Evolutionary conservation across 2,888 invertebrate genomes (phyloP).

Genomic region (Orthosia cruda): DNA sequence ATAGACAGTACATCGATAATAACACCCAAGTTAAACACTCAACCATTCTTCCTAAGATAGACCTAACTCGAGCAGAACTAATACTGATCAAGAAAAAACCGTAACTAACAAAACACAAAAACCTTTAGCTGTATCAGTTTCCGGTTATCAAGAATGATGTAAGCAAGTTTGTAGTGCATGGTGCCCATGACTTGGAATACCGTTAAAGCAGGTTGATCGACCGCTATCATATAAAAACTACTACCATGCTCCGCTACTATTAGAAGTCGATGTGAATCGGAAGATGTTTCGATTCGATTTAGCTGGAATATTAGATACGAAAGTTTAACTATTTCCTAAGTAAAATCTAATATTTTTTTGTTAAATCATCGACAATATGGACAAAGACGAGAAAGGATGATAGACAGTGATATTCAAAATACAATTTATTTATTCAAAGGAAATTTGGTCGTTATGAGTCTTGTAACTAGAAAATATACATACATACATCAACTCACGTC

Average conservation of each 20-base stretch:
- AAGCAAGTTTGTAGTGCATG: slow-evolving; percentile 72
- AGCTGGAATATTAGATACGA: background rate
- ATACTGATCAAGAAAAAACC: slow-evolving; percentile 42
- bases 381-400: background rate
- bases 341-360: background rate
- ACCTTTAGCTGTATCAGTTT: slow-evolving; percentile 61
- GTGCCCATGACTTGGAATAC: slow-evolving; percentile 75
- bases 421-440: too few relatives aligned
- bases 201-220: slow-evolving; percentile 88
- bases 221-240: slow-evolving; percentile 77
- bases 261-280: slow-evolving; percentile 54
- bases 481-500: too few relatives aligned
- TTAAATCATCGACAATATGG: background rate
- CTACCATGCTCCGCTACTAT: slow-evolving; percentile 64
- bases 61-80: slow-evolving; percentile 65
- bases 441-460: too few relatives aligned
- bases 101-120: slow-evolving; percentile 37
- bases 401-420: too few relatives aligned
- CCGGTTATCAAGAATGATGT: slow-evolving; percentile 70
- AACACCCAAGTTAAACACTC: slow-evolving; percentile 13
- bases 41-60: slow-evolving; percentile 12
- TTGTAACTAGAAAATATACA: too few relatives aligned
- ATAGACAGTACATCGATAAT: background rate
- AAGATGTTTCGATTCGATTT: slow-evolving; percentile 18
- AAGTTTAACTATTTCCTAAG: background rate